Percentiles rank a stretch among this genome's conserved stretches.
Evolutionary conservation across 2,113 vertebrate genomes (phyloP).

Genomic region (Holacanthus passer): DNA sequence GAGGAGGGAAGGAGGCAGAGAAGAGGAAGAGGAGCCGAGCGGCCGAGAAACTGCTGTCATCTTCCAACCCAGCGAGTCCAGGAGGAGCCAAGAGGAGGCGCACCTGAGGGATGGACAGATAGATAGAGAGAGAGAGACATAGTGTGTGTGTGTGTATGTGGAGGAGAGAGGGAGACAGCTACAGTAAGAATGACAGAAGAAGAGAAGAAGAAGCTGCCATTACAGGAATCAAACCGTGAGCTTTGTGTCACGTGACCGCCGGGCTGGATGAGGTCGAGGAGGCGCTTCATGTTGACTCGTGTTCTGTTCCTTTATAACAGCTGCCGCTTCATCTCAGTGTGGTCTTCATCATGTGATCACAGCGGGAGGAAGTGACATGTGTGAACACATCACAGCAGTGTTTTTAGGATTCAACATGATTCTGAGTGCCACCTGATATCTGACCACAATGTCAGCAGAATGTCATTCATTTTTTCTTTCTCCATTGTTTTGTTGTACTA

Average conservation of each 20-base stretch:
- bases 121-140: background rate
- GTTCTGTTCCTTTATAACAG: background rate
- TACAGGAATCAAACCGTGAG: background rate
- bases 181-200: background rate
- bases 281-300: background rate
- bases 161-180: background rate
- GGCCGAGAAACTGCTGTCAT: constrained; percentile 91
- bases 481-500: background rate
- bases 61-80: constrained; percentile 95
- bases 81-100: constrained; percentile 89
- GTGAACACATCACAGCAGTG: background rate
- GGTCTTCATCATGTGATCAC: constrained; percentile 34
- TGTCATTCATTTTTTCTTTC: background rate
- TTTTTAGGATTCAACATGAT: background rate
- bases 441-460: background rate
- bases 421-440: background rate
- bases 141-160: background rate
- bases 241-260: constrained; percentile 20
- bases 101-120: constrained; percentile 70
- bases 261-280: background rate
- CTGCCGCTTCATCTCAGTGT: background rate
- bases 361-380: constrained; percentile 35
- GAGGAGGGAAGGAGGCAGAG: constrained; percentile 89
- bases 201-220: background rate
- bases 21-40: constrained; percentile 95